Conservation (phyloP, 2,888 invertebrate genomes). For the Aphidius colemani region DNA sequence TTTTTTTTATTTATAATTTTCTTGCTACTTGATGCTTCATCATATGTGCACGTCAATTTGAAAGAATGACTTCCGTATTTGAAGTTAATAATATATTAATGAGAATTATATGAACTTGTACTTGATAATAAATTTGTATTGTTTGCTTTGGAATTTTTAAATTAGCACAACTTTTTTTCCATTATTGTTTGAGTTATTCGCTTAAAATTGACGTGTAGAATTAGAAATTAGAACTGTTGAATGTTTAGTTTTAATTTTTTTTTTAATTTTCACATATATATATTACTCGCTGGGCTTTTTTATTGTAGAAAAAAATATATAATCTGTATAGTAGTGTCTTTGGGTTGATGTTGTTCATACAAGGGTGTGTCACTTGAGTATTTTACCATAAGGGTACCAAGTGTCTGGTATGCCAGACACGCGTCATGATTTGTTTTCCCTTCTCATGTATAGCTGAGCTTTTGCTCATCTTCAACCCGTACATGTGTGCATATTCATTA, state of each 20-base stretch:
- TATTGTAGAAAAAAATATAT: conserved; percentile 38
- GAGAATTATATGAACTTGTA: background rate
- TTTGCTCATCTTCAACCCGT: background rate
- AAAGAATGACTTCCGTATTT: background rate
- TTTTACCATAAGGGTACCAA: conserved; percentile 55
- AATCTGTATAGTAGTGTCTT: conserved; percentile 38
- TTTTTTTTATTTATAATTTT: no score
- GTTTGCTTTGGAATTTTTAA: no score
- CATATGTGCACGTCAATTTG: no score
- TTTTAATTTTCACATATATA: no score
- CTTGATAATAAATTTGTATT: no score
- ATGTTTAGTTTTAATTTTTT: no score
- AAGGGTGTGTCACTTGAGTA: conserved; percentile 48
- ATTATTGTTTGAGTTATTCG: no score
- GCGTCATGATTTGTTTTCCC: conserved; percentile 57
- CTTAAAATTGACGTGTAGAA: no score
- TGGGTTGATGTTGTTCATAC: conserved; percentile 7
- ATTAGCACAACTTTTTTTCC: no score
- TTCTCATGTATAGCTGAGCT: conserved; percentile 15
- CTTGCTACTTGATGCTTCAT: no score
- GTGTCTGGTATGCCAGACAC: conserved; percentile 57
- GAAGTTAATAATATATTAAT: background rate
- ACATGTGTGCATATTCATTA: background rate
- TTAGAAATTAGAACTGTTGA: no score
- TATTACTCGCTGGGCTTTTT: background rate